These are phyloP conservation scores for Glyphotaelius pellucidus DNA, from an alignment of 2,888 invertebrate species.

Conservation along the genomic window DNA sequence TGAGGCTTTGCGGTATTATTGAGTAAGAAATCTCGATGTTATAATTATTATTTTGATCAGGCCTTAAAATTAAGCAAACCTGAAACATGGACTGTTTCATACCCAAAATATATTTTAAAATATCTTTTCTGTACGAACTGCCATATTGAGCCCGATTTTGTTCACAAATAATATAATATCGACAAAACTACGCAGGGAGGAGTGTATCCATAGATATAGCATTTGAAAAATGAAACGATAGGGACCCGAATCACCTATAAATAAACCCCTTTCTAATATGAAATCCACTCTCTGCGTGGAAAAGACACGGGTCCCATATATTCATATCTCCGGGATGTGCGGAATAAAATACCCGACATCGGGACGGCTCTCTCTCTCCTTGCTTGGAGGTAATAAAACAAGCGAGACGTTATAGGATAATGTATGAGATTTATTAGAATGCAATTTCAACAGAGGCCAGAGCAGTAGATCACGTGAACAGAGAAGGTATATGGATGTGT, in stretches of 20 bases:
- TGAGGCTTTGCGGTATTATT: no score
- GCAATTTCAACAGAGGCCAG: constrained; percentile 55
- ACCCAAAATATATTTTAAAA: neutral
- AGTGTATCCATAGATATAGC: neutral
- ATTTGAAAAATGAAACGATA: constrained; percentile 6
- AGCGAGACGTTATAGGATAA: constrained; percentile 37
- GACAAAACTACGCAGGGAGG: neutral
- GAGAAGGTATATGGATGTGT: neutral
- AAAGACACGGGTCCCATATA: constrained; percentile 40
- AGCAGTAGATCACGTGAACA: constrained; percentile 21
- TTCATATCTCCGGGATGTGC: constrained; percentile 32
- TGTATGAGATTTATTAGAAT: constrained; percentile 62
- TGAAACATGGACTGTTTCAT: neutral
- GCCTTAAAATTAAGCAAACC: no score
- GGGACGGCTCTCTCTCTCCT: neutral
- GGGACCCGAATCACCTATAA: constrained; percentile 44
- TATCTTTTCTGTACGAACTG: neutral
- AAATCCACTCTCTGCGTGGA: constrained; percentile 39
- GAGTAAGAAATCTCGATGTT: no score
- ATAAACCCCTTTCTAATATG: constrained; percentile 54
- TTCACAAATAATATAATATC: constrained; percentile 6
- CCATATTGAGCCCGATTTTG: neutral
- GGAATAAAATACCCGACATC: constrained; percentile 6
- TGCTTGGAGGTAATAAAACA: constrained; percentile 25
- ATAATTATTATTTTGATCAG: no score